Conservation (phyloP, 2,113 vertebrate species). For the Alexandromys fortis region DNA sequence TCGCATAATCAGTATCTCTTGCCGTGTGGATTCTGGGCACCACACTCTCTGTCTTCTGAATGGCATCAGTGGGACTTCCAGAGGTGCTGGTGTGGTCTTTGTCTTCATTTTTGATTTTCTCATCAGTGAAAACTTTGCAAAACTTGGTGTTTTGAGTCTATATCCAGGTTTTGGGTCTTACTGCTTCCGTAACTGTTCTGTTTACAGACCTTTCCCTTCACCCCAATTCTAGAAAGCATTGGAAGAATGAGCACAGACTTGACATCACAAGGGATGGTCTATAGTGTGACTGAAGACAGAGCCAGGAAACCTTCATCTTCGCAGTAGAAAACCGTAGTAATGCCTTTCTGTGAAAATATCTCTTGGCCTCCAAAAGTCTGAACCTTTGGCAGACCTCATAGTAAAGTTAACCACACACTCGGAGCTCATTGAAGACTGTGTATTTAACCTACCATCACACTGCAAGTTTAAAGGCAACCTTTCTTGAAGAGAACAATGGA, state of each 20-base stretch:
- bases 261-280: neutral
- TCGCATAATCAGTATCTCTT: neutral
- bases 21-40: neutral
- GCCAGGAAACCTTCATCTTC: neutral
- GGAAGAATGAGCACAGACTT: neutral
- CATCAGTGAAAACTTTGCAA: neutral
- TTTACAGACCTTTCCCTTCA: neutral
- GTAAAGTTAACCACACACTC: neutral
- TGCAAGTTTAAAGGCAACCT: neutral
- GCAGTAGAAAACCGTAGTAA: neutral
- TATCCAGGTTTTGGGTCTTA: accelerated
- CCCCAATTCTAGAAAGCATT: neutral
- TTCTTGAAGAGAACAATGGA: neutral
- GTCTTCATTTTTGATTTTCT: neutral
- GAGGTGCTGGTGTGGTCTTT: neutral
- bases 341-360: neutral
- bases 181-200: neutral
- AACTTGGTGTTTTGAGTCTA: neutral
- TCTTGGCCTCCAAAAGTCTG: neutral
- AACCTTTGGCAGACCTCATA: neutral
- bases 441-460: neutral
- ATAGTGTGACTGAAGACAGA: neutral
- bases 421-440: neutral
- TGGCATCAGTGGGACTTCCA: accelerated
- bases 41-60: neutral